Evolutionary conservation across 53 echinoderm and acorn worm genomes (phyloP).

Genomic region (Apostichopus leukothele): DNA sequence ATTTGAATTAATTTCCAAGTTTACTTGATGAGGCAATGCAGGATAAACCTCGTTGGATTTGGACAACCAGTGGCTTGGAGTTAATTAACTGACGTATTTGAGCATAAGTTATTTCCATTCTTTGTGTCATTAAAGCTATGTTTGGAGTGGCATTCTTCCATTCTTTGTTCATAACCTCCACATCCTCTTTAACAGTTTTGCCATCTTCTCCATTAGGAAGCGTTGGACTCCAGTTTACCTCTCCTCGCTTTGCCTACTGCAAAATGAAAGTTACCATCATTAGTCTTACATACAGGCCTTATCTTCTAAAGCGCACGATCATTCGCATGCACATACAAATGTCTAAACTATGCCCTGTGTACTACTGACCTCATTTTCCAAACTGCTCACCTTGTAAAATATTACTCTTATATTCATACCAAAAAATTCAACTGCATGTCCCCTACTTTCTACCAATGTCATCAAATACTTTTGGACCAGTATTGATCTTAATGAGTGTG

Average conservation of each 20-base stretch:
- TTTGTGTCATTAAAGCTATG: slow-evolving; percentile 9
- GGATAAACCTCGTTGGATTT: slow-evolving; percentile 12
- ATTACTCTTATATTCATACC: no score
- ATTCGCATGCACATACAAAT: no score
- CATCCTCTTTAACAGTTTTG: neutral
- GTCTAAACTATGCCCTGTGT: no score
- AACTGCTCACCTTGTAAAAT: no score
- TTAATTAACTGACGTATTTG: slow-evolving; percentile 30
- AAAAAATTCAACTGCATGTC: no score
- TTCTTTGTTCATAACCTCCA: neutral
- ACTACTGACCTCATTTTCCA: no score
- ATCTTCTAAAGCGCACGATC: no score
- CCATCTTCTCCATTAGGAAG: slow-evolving; percentile 7
- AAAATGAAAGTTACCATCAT: neutral
- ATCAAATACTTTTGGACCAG: no score
- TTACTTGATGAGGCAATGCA: slow-evolving; percentile 14
- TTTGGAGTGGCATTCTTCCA: neutral
- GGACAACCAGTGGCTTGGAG: slow-evolving; percentile 11
- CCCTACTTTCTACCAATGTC: no score
- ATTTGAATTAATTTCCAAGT: slow-evolving; percentile 34
- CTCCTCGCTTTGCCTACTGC: neutral
- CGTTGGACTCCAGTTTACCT: slow-evolving; percentile 3
- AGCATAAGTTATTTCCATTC: slow-evolving; percentile 39
- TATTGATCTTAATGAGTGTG: no score
- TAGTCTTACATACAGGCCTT: no score